Evolutionary conservation across 2,888 invertebrate species (phyloP).

Genomic region (Dexiosoma caninum): DNA sequence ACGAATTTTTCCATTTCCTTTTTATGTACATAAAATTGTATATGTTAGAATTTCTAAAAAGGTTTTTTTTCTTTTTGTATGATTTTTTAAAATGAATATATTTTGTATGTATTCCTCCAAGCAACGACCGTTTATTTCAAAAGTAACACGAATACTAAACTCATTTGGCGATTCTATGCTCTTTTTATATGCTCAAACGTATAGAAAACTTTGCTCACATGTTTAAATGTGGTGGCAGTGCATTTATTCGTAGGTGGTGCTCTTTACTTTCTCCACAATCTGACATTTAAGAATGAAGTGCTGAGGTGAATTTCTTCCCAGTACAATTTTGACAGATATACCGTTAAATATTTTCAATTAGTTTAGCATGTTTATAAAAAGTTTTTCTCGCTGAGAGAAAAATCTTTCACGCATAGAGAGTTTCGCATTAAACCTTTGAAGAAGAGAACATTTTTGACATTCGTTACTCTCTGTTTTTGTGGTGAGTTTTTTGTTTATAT

Average conservation of each 20-base stretch:
- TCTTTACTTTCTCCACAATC: slow-evolving; percentile 10
- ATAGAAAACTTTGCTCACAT: slow-evolving; percentile 43
- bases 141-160: slow-evolving; percentile 62
- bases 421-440: neutral
- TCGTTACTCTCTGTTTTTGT: slow-evolving; percentile 53
- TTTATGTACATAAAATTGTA: neutral
- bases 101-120: slow-evolving; percentile 3
- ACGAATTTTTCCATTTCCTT: neutral
- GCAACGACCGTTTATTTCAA: slow-evolving; percentile 57
- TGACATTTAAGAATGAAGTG: slow-evolving; percentile 43
- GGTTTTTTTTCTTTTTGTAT: neutral
- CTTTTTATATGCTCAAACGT: slow-evolving; percentile 60
- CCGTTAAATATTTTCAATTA: neutral
- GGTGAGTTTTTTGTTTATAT: slow-evolving; percentile 46
- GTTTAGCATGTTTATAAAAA: slow-evolving; percentile 9
- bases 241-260: slow-evolving; percentile 11
- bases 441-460: neutral
- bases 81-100: slow-evolving; percentile 11
- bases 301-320: slow-evolving; percentile 38
- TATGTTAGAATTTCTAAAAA: slow-evolving; percentile 1
- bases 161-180: slow-evolving; percentile 51
- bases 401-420: slow-evolving; percentile 3
- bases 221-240: slow-evolving; percentile 25
- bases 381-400: neutral
- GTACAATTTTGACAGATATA: slow-evolving; percentile 42